Evolutionary conservation across 1,140 invertebrate species (phyloP).

Genomic region (Zaprionus africanus): DNA sequence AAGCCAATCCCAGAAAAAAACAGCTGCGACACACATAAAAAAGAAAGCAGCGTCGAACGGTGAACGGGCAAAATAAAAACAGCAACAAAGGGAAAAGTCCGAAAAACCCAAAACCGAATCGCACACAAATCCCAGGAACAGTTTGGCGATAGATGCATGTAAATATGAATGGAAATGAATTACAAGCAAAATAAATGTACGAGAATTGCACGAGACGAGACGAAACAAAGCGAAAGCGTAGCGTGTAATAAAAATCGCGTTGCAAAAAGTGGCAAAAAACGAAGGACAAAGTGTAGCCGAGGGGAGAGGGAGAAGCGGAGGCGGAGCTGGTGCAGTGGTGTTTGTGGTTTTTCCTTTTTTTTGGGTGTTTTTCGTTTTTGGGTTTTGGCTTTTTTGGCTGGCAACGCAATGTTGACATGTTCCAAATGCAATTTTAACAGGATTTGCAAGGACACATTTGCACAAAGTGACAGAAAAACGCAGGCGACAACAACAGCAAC

Average conservation of each 20-base stretch:
- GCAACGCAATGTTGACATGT: conserved; percentile 79
- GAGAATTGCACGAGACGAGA: conserved; percentile 63
- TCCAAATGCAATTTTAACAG: conserved; percentile 83
- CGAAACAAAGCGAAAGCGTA: conserved; percentile 54
- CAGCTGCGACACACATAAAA: conserved; percentile 71
- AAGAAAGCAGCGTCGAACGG: conserved; percentile 6
- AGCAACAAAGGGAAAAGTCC: conserved; percentile 13
- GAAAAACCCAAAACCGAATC: conserved; percentile 45
- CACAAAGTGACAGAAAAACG: conserved; percentile 82
- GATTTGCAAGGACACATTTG: conserved; percentile 81
- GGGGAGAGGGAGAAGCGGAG: not conserved
- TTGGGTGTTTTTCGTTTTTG: conserved; percentile 57
- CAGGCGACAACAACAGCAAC: conserved; percentile 65
- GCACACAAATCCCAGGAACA: conserved; percentile 69
- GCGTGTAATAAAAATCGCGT: conserved; percentile 57
- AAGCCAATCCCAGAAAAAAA: conserved; percentile 26
- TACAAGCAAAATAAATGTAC: conserved; percentile 81
- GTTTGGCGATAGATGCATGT: conserved; percentile 65
- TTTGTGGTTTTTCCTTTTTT: conserved; percentile 48
- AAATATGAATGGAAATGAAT: conserved; percentile 83
- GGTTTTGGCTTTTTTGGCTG: conserved; percentile 5
- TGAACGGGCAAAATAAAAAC: conserved; percentile 30
- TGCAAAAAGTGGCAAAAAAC: conserved; percentile 28
- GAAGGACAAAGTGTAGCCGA: too few relatives aligned
- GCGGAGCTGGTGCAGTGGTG: conserved; percentile 7